These are phyloP conservation scores for Oscheius sp. DNA, from an alignment of 2,888 invertebrate species.

Conservation along the genomic window DNA sequence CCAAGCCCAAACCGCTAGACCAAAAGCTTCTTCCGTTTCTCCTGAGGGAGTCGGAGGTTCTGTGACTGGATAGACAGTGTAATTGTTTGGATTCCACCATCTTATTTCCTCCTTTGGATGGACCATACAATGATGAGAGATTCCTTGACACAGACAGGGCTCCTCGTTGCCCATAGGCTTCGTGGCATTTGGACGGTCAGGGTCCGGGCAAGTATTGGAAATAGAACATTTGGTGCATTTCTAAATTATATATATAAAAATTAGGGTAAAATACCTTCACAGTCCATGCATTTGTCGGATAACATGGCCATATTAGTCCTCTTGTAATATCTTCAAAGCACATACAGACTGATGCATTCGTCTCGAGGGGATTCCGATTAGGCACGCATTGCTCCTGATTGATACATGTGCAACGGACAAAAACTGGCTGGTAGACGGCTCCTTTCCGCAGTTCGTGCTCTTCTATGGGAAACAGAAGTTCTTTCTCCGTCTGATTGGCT, in stretches of 20 bases:
- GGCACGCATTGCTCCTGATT: constrained; percentile 67
- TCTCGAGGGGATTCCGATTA: constrained; percentile 66
- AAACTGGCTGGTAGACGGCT: constrained; percentile 66
- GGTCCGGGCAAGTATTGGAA: constrained; percentile 68
- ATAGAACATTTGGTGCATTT: constrained; percentile 66
- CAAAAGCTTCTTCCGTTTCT: constrained; percentile 63
- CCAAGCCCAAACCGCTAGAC: constrained; percentile 35
- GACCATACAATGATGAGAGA: constrained; percentile 69
- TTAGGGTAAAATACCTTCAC: constrained; percentile 51
- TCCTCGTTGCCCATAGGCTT: constrained; percentile 36
- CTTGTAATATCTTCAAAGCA: constrained; percentile 68
- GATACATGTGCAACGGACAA: constrained; percentile 65
- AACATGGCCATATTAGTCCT: constrained; percentile 70
- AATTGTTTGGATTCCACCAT: constrained; percentile 70
- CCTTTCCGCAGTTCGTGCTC: constrained; percentile 43
- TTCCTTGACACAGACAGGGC: constrained; percentile 66
- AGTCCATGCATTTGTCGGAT: constrained; percentile 64
- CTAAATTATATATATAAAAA: constrained; percentile 40
- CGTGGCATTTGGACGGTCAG: constrained; percentile 62
- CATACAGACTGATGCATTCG: constrained; percentile 66
- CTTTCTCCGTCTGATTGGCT: background rate
- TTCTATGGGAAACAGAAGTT: constrained; percentile 46
- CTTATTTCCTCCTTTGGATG: constrained; percentile 57
- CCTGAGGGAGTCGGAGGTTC: constrained; percentile 50
- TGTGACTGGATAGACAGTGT: constrained; percentile 64